A percentile compares a stretch with the other conserved stretches of the same genome.
Conservation (phyloP, 2,797 vertebrate species). For the Dryobates pubescens region DNA sequence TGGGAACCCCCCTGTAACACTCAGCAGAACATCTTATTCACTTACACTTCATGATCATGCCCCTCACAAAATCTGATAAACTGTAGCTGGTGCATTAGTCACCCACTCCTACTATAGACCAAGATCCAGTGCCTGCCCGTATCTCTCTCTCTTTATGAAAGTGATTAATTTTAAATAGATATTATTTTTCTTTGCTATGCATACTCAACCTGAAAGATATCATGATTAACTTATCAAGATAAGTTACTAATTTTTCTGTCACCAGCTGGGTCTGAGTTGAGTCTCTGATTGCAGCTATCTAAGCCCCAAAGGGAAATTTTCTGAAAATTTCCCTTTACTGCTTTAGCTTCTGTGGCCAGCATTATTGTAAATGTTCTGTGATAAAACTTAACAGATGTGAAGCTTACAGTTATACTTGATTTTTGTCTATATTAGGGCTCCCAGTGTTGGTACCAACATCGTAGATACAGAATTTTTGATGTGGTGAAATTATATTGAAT, state of each 20-base stretch:
- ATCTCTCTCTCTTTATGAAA: not conserved
- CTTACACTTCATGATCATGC: not conserved
- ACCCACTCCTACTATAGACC: not conserved
- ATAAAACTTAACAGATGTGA: not conserved
- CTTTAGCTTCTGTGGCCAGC: not conserved
- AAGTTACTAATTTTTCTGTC: conserved; percentile 33
- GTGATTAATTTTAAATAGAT: not conserved
- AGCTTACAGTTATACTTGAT: not conserved
- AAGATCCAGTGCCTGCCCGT: not conserved
- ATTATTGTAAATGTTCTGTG: not conserved
- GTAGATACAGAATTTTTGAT: not conserved
- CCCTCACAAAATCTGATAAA: conserved; percentile 15
- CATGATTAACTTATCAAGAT: not conserved
- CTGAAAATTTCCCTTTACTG: conserved; percentile 35
- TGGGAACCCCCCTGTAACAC: not conserved
- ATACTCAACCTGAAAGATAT: conserved; percentile 23
- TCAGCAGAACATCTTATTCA: not conserved
- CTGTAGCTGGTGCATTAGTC: not conserved
- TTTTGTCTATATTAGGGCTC: not conserved
- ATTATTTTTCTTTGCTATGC: not conserved
- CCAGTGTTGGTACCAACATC: not conserved
- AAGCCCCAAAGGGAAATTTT: conserved; percentile 39
- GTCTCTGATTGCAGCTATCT: not conserved
- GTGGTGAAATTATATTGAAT: not conserved
- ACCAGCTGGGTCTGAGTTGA: not conserved